Percentiles rank a stretch among this genome's conserved stretches.
These are phyloP conservation scores for Drosophila quadrilineata DNA, from an alignment of 1,140 invertebrate genomes.

Conservation along the genomic window DNA sequence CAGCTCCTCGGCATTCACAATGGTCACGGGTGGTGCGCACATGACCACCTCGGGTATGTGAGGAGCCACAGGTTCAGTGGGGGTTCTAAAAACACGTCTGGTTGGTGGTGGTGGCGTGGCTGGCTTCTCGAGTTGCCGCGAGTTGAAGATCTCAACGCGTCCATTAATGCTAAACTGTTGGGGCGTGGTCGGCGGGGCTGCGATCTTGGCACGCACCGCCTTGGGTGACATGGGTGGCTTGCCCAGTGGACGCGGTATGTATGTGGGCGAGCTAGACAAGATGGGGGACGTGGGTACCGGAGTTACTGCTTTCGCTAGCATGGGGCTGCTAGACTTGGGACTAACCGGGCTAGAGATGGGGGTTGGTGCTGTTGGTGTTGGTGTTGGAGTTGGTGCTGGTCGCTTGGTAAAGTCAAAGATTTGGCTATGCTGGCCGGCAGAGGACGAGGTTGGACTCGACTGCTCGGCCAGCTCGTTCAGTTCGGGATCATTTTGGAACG, in stretches of 20 bases:
- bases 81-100: conserved; percentile 37
- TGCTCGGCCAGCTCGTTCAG: conserved; percentile 49
- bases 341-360: conserved; percentile 7
- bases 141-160: conserved; percentile 77
- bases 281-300: background rate
- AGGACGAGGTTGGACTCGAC: background rate
- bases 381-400: conserved; percentile 11
- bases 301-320: background rate
- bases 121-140: conserved; percentile 52
- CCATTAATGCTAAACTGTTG: conserved; percentile 73
- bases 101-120: conserved; percentile 51
- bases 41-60: conserved; percentile 58
- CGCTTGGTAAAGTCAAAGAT: conserved; percentile 64
- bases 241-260: conserved; percentile 68
- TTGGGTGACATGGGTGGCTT: conserved; percentile 80
- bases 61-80: background rate
- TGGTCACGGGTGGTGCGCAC: conserved; percentile 71
- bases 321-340: background rate
- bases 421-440: conserved; percentile 48
- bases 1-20: conserved; percentile 68
- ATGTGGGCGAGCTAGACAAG: conserved; percentile 40
- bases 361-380: conserved; percentile 7
- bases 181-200: conserved; percentile 18
- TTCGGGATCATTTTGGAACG: conserved; percentile 74
- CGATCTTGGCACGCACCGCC: conserved; percentile 37